Percentiles rank a stretch among this genome's conserved stretches.
Conservation (phyloP, 1,140 invertebrate species). For the Saccostrea echinata region DNA sequence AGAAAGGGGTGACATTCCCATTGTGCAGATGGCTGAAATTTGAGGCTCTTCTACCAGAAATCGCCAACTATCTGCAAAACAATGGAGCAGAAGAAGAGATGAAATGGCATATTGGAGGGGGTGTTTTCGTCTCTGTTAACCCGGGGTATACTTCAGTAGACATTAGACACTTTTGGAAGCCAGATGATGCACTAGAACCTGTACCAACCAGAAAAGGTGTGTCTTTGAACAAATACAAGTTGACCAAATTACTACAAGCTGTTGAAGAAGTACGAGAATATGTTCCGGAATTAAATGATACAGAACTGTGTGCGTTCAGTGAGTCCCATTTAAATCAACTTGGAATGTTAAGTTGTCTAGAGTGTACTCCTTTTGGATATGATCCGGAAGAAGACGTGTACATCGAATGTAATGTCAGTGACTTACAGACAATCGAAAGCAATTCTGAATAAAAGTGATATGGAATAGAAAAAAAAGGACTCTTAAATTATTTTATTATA, state of each 20-base stretch:
- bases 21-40: conserved; percentile 33
- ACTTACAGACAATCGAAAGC: conserved; percentile 36
- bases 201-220: conserved; percentile 42
- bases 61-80: conserved; percentile 39
- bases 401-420: conserved; percentile 42
- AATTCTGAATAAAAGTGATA: neutral
- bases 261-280: neutral
- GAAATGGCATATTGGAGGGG: conserved; percentile 44
- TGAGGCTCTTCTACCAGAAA: conserved; percentile 22
- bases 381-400: conserved; percentile 18
- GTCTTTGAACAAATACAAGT: conserved; percentile 47
- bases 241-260: conserved; percentile 32
- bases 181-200: conserved; percentile 1
- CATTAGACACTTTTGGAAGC: neutral
- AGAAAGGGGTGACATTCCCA: conserved; percentile 28
- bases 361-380: conserved; percentile 40
- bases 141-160: too few relatives aligned
- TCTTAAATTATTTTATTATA: neutral
- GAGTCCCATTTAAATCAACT: conserved; percentile 40
- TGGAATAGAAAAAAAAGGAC: conserved; percentile 22
- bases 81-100: conserved; percentile 26
- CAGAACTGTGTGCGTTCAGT: conserved; percentile 37
- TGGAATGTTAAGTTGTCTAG: conserved; percentile 38
- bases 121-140: too few relatives aligned
- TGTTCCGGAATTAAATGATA: conserved; percentile 42